Conservation (phyloP, 2,797 vertebrate species). For the Sciaenops ocellatus region DNA sequence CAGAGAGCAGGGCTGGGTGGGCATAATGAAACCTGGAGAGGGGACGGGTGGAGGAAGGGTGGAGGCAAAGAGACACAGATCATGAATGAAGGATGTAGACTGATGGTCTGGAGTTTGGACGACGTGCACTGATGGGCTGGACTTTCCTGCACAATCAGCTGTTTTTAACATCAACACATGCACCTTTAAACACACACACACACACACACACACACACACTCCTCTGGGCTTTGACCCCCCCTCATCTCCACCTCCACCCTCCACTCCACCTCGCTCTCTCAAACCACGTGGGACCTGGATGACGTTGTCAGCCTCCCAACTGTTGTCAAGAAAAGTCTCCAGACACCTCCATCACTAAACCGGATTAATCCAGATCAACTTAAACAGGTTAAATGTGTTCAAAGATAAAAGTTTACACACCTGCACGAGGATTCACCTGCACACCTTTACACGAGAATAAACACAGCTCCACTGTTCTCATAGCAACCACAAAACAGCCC, state of each 20-base stretch:
- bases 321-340: conserved; percentile 66
- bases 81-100: background rate
- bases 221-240: conserved; percentile 62
- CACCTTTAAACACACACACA: too few relatives aligned
- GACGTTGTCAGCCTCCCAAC: conserved; percentile 65
- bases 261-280: background rate
- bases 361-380: conserved; percentile 62
- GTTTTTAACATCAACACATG: background rate
- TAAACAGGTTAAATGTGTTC: too few relatives aligned
- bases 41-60: too few relatives aligned
- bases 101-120: background rate
- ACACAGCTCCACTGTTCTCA: too few relatives aligned
- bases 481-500: too few relatives aligned
- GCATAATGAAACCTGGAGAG: conserved; percentile 88
- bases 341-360: conserved; percentile 54
- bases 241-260: conserved; percentile 1
- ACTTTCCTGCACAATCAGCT: too few relatives aligned
- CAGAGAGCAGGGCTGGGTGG: conserved; percentile 87
- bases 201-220: background rate
- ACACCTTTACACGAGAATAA: too few relatives aligned
- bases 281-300: conserved; percentile 75
- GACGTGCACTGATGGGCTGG: too few relatives aligned
- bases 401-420: too few relatives aligned
- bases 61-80: too few relatives aligned
- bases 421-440: too few relatives aligned